phyloP scores from a whole-genome alignment of 2,888 invertebrate species.

The Hydraecia micacea region DNA sequence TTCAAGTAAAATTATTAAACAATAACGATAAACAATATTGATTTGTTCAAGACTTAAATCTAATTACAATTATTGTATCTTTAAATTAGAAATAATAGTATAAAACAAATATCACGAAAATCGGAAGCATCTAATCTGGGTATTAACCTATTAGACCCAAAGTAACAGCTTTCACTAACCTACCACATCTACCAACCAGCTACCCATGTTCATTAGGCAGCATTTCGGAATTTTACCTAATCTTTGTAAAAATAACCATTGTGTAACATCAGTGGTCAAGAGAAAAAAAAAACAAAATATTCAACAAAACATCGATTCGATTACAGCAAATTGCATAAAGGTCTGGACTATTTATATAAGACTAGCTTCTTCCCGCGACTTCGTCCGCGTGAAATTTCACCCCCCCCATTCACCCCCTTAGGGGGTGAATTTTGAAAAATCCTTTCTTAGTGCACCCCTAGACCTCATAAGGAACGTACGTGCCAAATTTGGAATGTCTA shows the following conservation, averaged over 20 bases:
- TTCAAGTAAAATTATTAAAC: neutral
- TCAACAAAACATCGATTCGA: neutral
- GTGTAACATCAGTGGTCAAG: neutral
- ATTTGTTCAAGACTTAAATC: no score
- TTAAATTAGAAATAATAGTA: no score
- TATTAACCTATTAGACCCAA: neutral
- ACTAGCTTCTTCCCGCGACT: no score
- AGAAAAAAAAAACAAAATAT: neutral
- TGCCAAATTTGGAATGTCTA: no score
- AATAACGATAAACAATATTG: no score
- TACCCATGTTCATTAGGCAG: neutral
- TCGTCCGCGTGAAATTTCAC: no score
- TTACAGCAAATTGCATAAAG: neutral
- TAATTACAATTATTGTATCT: no score
- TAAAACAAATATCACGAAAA: neutral
- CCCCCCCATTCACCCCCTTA: no score
- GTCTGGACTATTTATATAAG: neutral
- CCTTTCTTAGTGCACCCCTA: no score
- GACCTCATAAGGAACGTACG: no score
- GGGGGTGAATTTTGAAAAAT: no score
- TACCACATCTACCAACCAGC: neutral
- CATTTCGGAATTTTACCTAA: neutral
- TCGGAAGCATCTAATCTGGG: no score
- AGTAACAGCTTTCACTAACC: neutral
- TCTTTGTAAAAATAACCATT: neutral